Evolutionary conservation across 2,113 vertebrate genomes (phyloP).

Genomic region (Pygoscelis antarcticus): DNA sequence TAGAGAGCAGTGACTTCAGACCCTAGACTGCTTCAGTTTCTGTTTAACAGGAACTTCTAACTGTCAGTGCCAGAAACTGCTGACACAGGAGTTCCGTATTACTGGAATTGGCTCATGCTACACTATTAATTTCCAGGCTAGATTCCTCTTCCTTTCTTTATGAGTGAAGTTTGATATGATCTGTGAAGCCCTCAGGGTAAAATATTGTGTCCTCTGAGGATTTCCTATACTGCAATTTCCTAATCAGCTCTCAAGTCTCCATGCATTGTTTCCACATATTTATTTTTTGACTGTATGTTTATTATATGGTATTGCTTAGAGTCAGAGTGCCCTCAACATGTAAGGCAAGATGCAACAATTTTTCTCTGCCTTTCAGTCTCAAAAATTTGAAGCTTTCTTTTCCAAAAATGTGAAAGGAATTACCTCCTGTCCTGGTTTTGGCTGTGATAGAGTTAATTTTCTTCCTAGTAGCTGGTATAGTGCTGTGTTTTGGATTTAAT

Average conservation of each 20-base stretch:
- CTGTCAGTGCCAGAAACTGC: background rate
- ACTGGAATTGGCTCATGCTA: background rate
- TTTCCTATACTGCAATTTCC: background rate
- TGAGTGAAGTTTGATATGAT: background rate
- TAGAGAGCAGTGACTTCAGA: background rate
- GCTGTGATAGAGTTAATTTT: too few species aligned
- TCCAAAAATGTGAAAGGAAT: background rate
- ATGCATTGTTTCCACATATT: background rate
- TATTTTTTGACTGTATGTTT: background rate
- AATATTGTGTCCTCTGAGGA: background rate
- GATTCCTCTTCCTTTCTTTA: background rate
- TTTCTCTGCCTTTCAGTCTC: background rate
- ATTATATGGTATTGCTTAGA: background rate
- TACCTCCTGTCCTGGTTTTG: background rate
- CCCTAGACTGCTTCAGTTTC: background rate
- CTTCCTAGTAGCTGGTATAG: too few species aligned
- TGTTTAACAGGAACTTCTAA: background rate
- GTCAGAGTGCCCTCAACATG: background rate
- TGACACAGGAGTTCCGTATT: background rate
- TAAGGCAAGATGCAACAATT: background rate
- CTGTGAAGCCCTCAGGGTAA: background rate
- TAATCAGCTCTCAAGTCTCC: background rate
- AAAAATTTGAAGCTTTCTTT: background rate
- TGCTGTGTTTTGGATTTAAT: too few species aligned
- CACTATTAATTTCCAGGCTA: background rate